Evolutionary conservation across 2,888 invertebrate species (phyloP).

Genomic region (Seira ritae): DNA sequence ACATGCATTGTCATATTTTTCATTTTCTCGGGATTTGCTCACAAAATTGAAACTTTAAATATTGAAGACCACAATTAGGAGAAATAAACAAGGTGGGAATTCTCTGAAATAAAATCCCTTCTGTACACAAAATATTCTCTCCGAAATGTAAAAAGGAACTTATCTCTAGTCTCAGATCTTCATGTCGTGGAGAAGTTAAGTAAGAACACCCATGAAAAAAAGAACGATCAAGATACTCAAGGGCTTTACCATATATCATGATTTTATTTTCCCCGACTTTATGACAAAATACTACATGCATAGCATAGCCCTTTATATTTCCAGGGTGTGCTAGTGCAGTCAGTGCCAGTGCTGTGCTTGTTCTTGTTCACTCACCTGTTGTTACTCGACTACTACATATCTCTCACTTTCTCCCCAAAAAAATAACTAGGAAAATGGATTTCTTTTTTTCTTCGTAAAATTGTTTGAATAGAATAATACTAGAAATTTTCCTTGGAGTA

Average conservation of each 20-base stretch:
- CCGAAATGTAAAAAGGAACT: too few species aligned
- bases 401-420: neutral
- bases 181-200: too few species aligned
- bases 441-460: neutral
- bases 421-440: neutral
- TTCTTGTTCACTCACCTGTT: neutral
- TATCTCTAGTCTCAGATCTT: too few species aligned
- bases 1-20: too few species aligned
- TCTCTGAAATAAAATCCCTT: too few species aligned
- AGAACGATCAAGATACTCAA: neutral
- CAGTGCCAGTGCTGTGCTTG: neutral
- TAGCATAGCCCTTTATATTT: neutral
- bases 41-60: conserved; percentile 46
- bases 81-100: conserved; percentile 13
- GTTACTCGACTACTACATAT: neutral
- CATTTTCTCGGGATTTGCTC: conserved; percentile 15
- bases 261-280: neutral
- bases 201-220: too few species aligned
- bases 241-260: neutral
- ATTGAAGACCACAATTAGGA: conserved; percentile 35
- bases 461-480: neutral
- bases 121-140: too few species aligned
- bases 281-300: neutral
- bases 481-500: neutral
- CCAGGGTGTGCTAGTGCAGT: neutral